phyloP scores from a whole-genome alignment of 2,888 invertebrate species.

The Hedychridium roseum region DNA sequence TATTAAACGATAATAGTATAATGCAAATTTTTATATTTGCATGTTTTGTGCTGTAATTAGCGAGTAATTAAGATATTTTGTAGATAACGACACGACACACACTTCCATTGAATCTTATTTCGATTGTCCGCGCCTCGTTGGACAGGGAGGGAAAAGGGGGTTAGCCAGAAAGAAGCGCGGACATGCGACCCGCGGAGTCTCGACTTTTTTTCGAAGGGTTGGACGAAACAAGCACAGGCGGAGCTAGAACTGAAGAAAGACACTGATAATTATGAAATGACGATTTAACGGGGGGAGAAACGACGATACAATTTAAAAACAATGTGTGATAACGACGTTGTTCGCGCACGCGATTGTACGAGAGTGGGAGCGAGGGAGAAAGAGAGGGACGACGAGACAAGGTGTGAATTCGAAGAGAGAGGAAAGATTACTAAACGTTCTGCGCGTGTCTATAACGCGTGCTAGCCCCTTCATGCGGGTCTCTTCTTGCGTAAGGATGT shows the following conservation, averaged over 20 bases:
- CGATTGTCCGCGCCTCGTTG: slow-evolving; percentile 39
- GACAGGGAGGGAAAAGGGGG: slow-evolving; percentile 4
- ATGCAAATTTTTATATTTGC: slow-evolving; percentile 63
- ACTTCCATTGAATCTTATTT: slow-evolving; percentile 61
- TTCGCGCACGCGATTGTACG: slow-evolving; percentile 11
- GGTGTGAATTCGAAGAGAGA: slow-evolving; percentile 10
- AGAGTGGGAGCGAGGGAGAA: slow-evolving; percentile 16
- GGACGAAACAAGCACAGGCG: slow-evolving; percentile 39
- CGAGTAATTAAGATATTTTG: slow-evolving; percentile 64
- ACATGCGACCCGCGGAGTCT: slow-evolving; percentile 38
- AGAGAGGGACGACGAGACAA: slow-evolving; percentile 17
- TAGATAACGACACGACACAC: slow-evolving; percentile 61
- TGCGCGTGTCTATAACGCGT: too few species aligned
- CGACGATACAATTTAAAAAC: slow-evolving; percentile 19
- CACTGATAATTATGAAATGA: slow-evolving; percentile 36
- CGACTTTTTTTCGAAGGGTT: too few species aligned
- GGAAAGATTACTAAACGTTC: too few species aligned
- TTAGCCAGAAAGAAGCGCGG: not conserved
- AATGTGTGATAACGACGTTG: slow-evolving; percentile 24
- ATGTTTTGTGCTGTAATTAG: slow-evolving; percentile 64
- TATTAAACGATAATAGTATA: slow-evolving; percentile 51
- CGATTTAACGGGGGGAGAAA: slow-evolving; percentile 23
- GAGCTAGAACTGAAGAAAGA: slow-evolving; percentile 42
- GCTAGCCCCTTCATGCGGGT: too few species aligned
- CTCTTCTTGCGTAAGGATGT: too few species aligned